Percentiles rank a stretch among this genome's conserved stretches.
Conservation (phyloP, 64 coral and sea anemone species). For the Trachythela sp. region DNA sequence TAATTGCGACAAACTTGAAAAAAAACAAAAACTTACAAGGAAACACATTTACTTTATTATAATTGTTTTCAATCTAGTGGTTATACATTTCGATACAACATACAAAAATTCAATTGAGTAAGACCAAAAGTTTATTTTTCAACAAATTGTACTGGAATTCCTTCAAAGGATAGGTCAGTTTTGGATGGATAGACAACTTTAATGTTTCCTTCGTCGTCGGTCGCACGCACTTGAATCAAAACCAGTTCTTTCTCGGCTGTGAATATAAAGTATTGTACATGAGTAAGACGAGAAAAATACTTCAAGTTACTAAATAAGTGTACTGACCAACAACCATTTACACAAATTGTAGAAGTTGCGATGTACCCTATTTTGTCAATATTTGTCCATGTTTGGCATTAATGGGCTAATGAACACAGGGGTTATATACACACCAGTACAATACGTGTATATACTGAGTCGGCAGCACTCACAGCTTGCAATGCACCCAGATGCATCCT, state of each 20-base stretch:
- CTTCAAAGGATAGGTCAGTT: conserved; percentile 63
- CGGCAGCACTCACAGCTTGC: no score
- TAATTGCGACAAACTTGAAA: no score
- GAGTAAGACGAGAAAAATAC: not conserved
- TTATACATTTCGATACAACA: no score
- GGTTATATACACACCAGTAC: no score
- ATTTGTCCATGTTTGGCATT: not conserved
- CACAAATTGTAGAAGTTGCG: not conserved
- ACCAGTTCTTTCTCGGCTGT: conserved; percentile 20
- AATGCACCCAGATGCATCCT: no score
- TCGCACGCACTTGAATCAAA: conserved; percentile 80
- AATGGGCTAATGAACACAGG: no score
- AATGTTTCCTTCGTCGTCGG: conserved; percentile 60
- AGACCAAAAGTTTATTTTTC: no score
- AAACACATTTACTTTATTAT: no score
- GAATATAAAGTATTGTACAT: not conserved
- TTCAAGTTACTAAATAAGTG: not conserved
- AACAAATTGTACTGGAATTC: conserved; percentile 30
- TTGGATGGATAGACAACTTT: conserved; percentile 94
- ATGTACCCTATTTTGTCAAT: not conserved
- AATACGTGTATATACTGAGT: no score
- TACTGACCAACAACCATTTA: not conserved
- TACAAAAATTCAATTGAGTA: not conserved
- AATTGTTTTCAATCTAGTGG: no score
- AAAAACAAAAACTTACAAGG: no score